Percentiles rank a stretch among this genome's conserved stretches.
Conservation (phyloP, 30 jellyfish, hydroid and myxozoan species). For the Mastigias papua region DNA sequence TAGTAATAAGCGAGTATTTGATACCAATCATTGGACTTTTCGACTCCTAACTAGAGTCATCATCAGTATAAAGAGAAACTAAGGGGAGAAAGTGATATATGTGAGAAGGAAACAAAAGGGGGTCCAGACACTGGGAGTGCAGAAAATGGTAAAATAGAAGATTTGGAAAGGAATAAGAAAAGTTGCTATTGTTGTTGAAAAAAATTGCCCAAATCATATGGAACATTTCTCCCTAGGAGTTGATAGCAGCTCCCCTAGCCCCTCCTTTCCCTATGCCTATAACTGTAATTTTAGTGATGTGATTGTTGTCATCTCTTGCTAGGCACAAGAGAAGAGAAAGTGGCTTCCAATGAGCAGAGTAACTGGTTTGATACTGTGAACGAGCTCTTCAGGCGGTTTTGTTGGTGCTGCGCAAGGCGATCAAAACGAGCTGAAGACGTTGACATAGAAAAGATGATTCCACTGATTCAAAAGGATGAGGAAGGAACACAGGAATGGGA, state of each 20-base stretch:
- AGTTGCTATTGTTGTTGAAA: not conserved
- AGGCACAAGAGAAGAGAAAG: constrained; percentile 97
- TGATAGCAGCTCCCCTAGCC: not conserved
- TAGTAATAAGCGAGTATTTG: too few species aligned
- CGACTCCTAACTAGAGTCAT: too few species aligned
- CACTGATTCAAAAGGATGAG: not conserved
- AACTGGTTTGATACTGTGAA: constrained; percentile 19
- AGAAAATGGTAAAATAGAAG: too few species aligned
- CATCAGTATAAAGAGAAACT: too few species aligned
- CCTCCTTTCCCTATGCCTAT: not conserved
- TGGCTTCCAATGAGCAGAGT: constrained; percentile 25
- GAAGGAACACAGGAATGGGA: constrained; percentile 19
- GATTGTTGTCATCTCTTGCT: not conserved
- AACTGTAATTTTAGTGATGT: not conserved
- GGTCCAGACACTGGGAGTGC: too few species aligned
- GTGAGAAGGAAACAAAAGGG: too few species aligned
- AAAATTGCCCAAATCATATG: not conserved
- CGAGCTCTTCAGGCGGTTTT: constrained; percentile 74
- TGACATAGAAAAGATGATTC: constrained; percentile 12
- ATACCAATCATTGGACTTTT: too few species aligned
- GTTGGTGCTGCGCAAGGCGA: constrained; percentile 97
- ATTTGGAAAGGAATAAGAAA: too few species aligned
- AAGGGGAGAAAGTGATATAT: too few species aligned
- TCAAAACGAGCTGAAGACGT: constrained; percentile 40
- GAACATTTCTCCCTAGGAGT: not conserved